phyloP scores from a whole-genome alignment of 2,797 vertebrate species.

The Silurus aristotelis region DNA sequence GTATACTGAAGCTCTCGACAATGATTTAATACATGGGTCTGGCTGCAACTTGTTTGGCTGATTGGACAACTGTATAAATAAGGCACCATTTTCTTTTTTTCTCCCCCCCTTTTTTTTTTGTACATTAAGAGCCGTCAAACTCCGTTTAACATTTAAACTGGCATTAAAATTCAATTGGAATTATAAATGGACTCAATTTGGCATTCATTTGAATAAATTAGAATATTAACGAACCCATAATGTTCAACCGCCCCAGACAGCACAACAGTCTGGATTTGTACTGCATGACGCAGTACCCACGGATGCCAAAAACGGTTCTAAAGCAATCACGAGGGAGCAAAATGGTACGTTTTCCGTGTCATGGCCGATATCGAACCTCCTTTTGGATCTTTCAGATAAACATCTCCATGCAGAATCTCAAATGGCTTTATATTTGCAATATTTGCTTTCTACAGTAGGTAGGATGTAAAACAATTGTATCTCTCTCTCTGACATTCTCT shows the following conservation, averaged over 20 bases:
- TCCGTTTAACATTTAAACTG: slow-evolving; percentile 7
- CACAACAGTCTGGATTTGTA: neutral
- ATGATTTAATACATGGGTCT: neutral
- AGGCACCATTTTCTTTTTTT: neutral
- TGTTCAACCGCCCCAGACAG: neutral
- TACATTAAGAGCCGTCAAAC: neutral
- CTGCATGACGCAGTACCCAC: too few species aligned
- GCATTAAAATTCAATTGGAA: neutral
- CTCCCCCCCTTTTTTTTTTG: neutral
- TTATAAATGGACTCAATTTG: slow-evolving; percentile 17
- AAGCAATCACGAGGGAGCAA: neutral
- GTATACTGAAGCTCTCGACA: neutral
- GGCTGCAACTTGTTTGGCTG: neutral
- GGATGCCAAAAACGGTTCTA: neutral
- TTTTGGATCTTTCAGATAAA: neutral
- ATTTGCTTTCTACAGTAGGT: neutral
- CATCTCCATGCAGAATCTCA: neutral
- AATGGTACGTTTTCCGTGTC: neutral
- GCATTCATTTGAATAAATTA: slow-evolving; percentile 5
- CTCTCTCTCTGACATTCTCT: slow-evolving; percentile 5
- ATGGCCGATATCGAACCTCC: neutral
- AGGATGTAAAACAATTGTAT: neutral
- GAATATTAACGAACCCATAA: slow-evolving; percentile 3
- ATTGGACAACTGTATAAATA: neutral
- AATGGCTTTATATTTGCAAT: neutral